Percentiles rank a stretch among this genome's conserved stretches.
phyloP scores from a whole-genome alignment of 2,888 invertebrate genomes.

The Smittia sp. region DNA sequence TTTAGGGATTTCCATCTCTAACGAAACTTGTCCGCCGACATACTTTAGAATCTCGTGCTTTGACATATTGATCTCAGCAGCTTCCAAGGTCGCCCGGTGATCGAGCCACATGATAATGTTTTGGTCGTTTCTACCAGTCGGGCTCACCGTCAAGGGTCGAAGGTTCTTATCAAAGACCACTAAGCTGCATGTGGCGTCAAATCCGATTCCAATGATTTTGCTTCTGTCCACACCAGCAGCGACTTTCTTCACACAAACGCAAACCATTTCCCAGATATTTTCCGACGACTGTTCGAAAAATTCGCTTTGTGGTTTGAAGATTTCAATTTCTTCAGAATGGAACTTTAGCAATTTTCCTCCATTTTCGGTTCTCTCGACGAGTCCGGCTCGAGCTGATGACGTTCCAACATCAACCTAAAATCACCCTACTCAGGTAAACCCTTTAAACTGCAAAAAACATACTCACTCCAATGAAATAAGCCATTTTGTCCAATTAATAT shows the following conservation, averaged over 20 bases:
- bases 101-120: slow-evolving; percentile 93
- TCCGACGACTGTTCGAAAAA: slow-evolving; percentile 89
- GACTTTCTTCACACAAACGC: slow-evolving; percentile 70
- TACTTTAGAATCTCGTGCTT: slow-evolving; percentile 74
- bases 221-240: slow-evolving; percentile 56
- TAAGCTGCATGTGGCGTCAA: slow-evolving; percentile 94
- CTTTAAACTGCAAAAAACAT: background rate
- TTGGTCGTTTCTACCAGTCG: slow-evolving; percentile 64
- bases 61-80: slow-evolving; percentile 73
- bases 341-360: slow-evolving; percentile 66
- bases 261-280: slow-evolving; percentile 76
- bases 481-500: background rate
- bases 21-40: slow-evolving; percentile 87
- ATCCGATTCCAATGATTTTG: slow-evolving; percentile 80
- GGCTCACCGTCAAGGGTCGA: slow-evolving; percentile 68
- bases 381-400: slow-evolving; percentile 81
- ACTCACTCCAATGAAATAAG: slow-evolving; percentile 25
- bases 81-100: slow-evolving; percentile 78
- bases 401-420: slow-evolving; percentile 93
- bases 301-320: slow-evolving; percentile 62
- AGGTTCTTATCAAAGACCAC: slow-evolving; percentile 72
- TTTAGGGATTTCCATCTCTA: slow-evolving; percentile 97
- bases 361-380: slow-evolving; percentile 59
- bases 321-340: slow-evolving; percentile 65
- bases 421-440: slow-evolving; percentile 57